Percentiles rank a stretch among this genome's conserved stretches.
phyloP scores from a whole-genome alignment of 1,140 invertebrate genomes.

The Bombus vancouverensis region DNA sequence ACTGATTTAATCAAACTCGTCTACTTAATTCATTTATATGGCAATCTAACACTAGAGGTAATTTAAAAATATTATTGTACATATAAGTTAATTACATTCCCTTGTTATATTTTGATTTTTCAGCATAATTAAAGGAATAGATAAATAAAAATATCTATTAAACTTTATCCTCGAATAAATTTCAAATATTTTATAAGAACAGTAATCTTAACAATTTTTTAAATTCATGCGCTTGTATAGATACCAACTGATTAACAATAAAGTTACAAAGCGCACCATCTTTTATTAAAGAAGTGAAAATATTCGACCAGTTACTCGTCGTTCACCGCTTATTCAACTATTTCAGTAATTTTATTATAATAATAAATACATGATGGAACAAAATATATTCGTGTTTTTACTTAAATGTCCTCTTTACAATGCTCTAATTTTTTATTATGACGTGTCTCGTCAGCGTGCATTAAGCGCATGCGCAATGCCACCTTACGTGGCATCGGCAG shows the following conservation, averaged over 20 bases:
- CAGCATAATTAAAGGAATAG: background rate
- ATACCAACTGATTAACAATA: constrained; percentile 27
- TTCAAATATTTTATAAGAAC: background rate
- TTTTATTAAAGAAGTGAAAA: background rate
- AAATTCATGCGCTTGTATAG: background rate
- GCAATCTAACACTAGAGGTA: constrained; percentile 13
- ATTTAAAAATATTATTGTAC: background rate
- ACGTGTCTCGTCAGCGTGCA: constrained; percentile 76
- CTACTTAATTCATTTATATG: constrained; percentile 20
- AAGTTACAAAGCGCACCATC: background rate
- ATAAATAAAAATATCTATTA: background rate
- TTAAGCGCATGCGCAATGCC: constrained; percentile 82
- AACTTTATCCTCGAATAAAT: background rate
- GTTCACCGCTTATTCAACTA: background rate
- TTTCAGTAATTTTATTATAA: background rate
- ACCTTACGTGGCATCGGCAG: constrained; percentile 85
- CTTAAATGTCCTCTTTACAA: constrained; percentile 26
- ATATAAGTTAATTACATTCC: background rate
- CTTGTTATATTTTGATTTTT: constrained; percentile 5
- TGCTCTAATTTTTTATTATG: constrained; percentile 68
- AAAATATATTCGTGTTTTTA: background rate
- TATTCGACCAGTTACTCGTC: background rate
- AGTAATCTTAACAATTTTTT: background rate
- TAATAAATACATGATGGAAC: background rate
- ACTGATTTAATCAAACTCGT: constrained; percentile 18